Evolutionary conservation across 2,797 vertebrate species (phyloP), one percentile per base, ranked within the genome.

Genomic region (Loris lydekkerianus): DNA sequence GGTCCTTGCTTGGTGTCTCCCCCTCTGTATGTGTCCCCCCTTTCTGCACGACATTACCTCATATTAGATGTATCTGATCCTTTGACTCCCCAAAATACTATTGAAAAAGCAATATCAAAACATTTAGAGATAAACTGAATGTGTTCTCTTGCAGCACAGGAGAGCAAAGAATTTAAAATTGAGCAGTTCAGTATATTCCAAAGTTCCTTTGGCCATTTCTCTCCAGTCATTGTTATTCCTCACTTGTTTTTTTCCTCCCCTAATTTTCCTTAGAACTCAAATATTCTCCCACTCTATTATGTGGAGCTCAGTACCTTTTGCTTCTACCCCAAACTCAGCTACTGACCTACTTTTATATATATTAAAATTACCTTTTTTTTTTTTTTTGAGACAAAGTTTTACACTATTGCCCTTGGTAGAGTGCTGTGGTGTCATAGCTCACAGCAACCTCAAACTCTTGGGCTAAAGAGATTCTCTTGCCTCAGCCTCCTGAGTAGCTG

Each of bases 231-330:
- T 95, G 78, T 89, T 40, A 25, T 60, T 72, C 6, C 75, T 9
- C 15, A 13, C 31, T 31, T 69, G 13, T 90, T 83, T 77, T 94
- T 29, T 46, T 37, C 27, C 27, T 91, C 53, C 63, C 11, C 34
- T 53, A 72, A 84, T 90, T 88, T 89, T 72, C 21, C 40, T 76
- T 53, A 90, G 72, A 87, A 81, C 43, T 72, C 89, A 69, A 46
- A 75, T 46, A 18, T 75, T 72, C 18, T 78, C 65, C 58, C n/a
- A 75, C n/a, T 93, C 18, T n/a, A 43, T 91, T 91, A 76, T 17
- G 43, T 9, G 70, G 37, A 63, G 8, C 46, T 43, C 46, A 75
- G 29, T 7, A 58, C 23, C 46, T 58, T 76, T 46, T 34, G 23
- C 11, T 53, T 82, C 46, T 46, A 58, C 29, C n/a, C 8, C 6